Evolutionary conservation across 2,888 invertebrate species (phyloP).

Genomic region (Acrobasis suavella): DNA sequence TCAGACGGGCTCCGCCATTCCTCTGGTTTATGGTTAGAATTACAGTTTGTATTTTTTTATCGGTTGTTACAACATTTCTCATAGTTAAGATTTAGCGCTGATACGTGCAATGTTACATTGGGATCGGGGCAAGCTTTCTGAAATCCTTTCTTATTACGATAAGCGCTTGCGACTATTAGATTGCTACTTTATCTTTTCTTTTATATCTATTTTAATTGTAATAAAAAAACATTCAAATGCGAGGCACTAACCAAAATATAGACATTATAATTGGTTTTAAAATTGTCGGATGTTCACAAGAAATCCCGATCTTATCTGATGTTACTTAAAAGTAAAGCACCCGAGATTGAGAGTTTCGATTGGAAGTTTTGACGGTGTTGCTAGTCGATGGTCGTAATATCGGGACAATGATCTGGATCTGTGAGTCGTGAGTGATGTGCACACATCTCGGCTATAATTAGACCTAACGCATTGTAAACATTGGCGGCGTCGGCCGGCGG

Average conservation of each 20-base stretch:
- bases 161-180: too few species aligned
- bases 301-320: not conserved
- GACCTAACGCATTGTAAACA: slow-evolving; percentile 71
- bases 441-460: slow-evolving; percentile 65
- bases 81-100: not conserved
- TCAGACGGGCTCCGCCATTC: not conserved
- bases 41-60: slow-evolving; percentile 12
- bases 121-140: too few species aligned
- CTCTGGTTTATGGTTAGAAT: not conserved
- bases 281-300: not conserved
- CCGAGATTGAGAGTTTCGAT: not conserved
- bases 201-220: too few species aligned
- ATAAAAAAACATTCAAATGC: not conserved
- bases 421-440: slow-evolving; percentile 54
- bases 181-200: too few species aligned
- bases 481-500: slow-evolving; percentile 43
- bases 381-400: slow-evolving; percentile 26
- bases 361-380: slow-evolving; percentile 3
- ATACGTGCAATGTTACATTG: too few species aligned
- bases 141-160: too few species aligned
- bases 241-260: not conserved
- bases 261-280: not conserved
- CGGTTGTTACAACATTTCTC: not conserved
- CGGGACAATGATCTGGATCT: slow-evolving; percentile 47
- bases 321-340: slow-evolving; percentile 12